Conservation (phyloP, 2,797 vertebrate genomes). For the Hoplostethus mediterraneus region DNA sequence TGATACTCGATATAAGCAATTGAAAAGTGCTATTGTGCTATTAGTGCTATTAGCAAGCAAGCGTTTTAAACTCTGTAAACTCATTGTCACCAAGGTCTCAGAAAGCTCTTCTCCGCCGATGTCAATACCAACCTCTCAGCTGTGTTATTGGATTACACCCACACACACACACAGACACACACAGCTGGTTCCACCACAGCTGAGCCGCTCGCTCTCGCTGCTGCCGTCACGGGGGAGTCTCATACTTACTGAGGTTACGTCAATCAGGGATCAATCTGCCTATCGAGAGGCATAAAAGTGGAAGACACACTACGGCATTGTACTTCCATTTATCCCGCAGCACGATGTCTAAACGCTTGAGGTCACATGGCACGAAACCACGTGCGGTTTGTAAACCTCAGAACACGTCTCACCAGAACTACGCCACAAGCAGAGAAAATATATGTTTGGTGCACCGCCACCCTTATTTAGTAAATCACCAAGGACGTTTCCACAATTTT, state of each 20-base stretch:
- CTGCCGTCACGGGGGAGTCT: neutral
- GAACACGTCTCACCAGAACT: slow-evolving; percentile 28
- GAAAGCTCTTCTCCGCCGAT: slow-evolving; percentile 30
- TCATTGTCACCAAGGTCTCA: slow-evolving; percentile 52
- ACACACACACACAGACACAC: too few species aligned
- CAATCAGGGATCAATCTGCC: neutral
- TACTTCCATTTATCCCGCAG: neutral
- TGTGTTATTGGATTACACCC: neutral
- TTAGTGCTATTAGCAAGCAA: neutral
- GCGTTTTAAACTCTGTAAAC: slow-evolving; percentile 33
- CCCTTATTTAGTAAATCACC: slow-evolving; percentile 16
- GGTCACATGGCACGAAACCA: slow-evolving; percentile 20
- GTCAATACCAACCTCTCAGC: slow-evolving; percentile 15
- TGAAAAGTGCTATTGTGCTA: neutral
- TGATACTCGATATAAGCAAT: neutral
- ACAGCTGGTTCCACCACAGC: neutral
- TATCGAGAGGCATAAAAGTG: neutral
- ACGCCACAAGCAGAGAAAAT: slow-evolving; percentile 11
- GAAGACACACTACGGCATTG: neutral
- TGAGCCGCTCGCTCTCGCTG: neutral
- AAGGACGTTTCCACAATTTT: slow-evolving; percentile 5
- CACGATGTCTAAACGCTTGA: slow-evolving; percentile 18
- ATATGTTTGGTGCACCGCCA: slow-evolving; percentile 27
- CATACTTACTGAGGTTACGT: neutral
- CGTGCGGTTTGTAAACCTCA: slow-evolving; percentile 27